Conservation (phyloP, 2,797 vertebrate genomes). For the Chelonia mydas region DNA sequence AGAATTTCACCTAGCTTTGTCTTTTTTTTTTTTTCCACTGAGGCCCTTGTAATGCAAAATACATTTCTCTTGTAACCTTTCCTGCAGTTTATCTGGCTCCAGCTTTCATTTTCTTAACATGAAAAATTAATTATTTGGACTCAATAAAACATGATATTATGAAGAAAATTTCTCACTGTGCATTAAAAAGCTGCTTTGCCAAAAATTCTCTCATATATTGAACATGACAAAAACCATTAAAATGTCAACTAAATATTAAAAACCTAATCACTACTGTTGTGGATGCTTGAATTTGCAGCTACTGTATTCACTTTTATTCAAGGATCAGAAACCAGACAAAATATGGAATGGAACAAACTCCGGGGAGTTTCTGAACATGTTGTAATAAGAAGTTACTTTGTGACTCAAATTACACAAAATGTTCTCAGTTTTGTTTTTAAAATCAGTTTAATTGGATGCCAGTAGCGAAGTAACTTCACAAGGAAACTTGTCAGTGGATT, state of each 20-base stretch:
- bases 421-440: not conserved
- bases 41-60: not conserved
- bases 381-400: not conserved
- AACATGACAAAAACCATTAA: slow-evolving; percentile 45
- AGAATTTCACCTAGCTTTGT: not conserved
- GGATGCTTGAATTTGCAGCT: slow-evolving; percentile 9
- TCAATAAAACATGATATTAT: slow-evolving; percentile 11
- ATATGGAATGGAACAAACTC: not conserved
- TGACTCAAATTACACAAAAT: not conserved
- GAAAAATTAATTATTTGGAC: slow-evolving; percentile 32
- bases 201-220: not conserved
- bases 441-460: not conserved
- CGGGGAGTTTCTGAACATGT: rapidly evolving
- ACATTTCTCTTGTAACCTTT: slow-evolving; percentile 11
- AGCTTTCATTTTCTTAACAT: slow-evolving; percentile 12
- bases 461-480: not conserved
- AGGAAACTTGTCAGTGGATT: not conserved
- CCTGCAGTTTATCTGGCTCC: not conserved
- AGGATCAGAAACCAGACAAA: not conserved
- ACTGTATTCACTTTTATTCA: not conserved
- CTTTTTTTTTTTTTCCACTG: not conserved
- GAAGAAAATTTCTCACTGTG: not conserved
- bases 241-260: slow-evolving; percentile 38
- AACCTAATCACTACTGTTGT: not conserved
- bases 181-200: not conserved